Evolutionary conservation across 1,140 invertebrate genomes (phyloP).

Genomic region (Metaphire vulgaris): DNA sequence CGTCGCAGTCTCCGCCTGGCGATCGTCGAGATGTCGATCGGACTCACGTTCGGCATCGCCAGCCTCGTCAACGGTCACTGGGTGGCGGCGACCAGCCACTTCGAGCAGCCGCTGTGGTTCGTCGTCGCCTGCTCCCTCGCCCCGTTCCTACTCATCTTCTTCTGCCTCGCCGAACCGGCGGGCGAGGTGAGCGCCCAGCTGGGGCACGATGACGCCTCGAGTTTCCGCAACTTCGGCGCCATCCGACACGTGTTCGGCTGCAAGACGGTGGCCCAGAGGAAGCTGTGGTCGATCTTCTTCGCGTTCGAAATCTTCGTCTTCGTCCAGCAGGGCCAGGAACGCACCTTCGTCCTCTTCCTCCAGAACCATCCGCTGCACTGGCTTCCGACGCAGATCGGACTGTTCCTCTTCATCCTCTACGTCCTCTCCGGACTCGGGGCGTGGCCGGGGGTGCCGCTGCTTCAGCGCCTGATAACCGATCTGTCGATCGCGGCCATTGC

Average conservation of each 20-base stretch:
- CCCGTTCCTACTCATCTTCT: slow-evolving; percentile 21
- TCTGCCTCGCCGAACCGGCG: slow-evolving; percentile 26
- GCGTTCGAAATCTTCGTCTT: slow-evolving; percentile 20
- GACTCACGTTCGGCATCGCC: slow-evolving; percentile 28
- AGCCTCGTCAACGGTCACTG: slow-evolving; percentile 24
- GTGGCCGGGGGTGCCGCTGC: slow-evolving; percentile 28
- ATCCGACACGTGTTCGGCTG: slow-evolving; percentile 15
- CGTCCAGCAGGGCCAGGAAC: slow-evolving; percentile 24
- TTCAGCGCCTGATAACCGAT: slow-evolving; percentile 14
- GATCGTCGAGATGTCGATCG: slow-evolving; percentile 29
- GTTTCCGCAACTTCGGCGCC: slow-evolving; percentile 9
- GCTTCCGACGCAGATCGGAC: slow-evolving; percentile 23
- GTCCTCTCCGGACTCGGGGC: slow-evolving; percentile 18
- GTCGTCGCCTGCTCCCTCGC: slow-evolving; percentile 24
- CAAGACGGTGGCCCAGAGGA: slow-evolving; percentile 14
- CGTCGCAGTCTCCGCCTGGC: slow-evolving; percentile 25
- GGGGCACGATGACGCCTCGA: slow-evolving; percentile 1
- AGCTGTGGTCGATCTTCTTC: slow-evolving; percentile 28
- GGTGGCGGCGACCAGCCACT: slow-evolving; percentile 16
- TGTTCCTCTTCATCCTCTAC: slow-evolving; percentile 29
- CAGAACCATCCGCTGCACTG: slow-evolving; percentile 26
- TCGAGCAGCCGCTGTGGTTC: slow-evolving; percentile 29
- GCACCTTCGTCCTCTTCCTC: slow-evolving; percentile 29
- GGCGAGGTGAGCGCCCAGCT: slow-evolving; percentile 18
- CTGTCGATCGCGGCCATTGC: slow-evolving; percentile 24